A percentile compares a stretch with the other conserved stretches of the same genome.
Conservation (phyloP, 1,140 invertebrate species). For the Medauroidea extradentata region DNA sequence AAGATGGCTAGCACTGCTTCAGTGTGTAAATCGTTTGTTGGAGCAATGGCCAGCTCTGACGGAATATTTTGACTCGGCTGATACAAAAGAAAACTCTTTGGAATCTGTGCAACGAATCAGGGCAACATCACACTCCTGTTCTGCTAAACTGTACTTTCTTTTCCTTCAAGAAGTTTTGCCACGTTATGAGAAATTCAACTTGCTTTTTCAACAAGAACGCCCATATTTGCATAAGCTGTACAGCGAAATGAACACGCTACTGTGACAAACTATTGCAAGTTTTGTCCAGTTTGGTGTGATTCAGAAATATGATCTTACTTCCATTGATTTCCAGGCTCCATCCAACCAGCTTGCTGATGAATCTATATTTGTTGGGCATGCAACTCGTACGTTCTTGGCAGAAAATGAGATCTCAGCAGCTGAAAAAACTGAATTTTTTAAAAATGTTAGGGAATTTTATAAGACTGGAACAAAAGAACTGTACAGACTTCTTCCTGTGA, state of each 20-base stretch:
- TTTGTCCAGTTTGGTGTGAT: conserved; percentile 1
- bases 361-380: not conserved
- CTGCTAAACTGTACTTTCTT: conserved; percentile 1
- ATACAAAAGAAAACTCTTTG: not conserved
- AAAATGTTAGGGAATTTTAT: not conserved
- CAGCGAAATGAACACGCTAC: not conserved
- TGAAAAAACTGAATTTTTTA: not conserved
- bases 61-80: not conserved
- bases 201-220: conserved; percentile 1
- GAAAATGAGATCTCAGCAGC: not conserved
- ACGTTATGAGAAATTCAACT: not conserved
- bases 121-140: not conserved
- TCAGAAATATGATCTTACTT: not conserved
- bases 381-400: not conserved
- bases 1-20: conserved; percentile 5
- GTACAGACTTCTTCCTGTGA: conserved; percentile 1
- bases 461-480: not conserved
- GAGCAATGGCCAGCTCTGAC: conserved; percentile 5
- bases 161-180: not conserved
- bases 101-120: not conserved
- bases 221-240: not conserved
- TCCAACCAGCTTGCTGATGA: not conserved
- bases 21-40: not conserved
- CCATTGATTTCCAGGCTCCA: not conserved
- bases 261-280: not conserved